Conservation (phyloP, 2,888 invertebrate species). For the Xestia rhomboidea region DNA sequence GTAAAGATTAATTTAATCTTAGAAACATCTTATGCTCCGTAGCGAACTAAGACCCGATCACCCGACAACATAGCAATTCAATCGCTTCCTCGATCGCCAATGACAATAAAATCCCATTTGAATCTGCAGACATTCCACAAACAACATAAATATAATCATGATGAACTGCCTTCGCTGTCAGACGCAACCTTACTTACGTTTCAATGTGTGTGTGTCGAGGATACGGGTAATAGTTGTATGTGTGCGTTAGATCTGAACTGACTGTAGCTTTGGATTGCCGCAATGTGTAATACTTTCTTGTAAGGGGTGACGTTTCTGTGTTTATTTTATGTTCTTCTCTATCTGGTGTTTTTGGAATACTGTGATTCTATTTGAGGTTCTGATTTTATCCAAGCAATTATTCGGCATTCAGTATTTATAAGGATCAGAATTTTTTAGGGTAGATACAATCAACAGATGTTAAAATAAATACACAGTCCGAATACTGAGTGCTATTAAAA, state of each 20-base stretch:
- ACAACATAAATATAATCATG: constrained; percentile 54
- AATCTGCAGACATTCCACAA: constrained; percentile 38
- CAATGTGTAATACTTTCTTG: constrained; percentile 35
- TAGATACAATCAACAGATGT: neutral
- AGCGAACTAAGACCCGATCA: neutral
- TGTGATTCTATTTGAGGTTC: neutral
- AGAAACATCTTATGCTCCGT: neutral
- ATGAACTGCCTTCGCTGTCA: constrained; percentile 46
- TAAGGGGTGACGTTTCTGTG: constrained; percentile 32
- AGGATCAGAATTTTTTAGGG: neutral
- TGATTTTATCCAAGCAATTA: neutral
- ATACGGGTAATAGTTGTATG: neutral
- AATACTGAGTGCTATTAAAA: neutral
- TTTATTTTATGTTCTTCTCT: neutral
- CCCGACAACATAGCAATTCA: constrained; percentile 4
- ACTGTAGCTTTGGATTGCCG: constrained; percentile 40
- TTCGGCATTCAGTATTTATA: neutral
- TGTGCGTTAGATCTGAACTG: constrained; percentile 34
- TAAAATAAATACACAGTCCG: neutral
- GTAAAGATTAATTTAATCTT: neutral
- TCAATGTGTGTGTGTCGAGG: constrained; percentile 4
- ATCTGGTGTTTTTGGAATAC: neutral
- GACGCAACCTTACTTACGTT: constrained; percentile 26
- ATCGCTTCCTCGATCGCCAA: constrained; percentile 37
- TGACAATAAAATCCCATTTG: constrained; percentile 39